Percentiles rank a stretch among this genome's conserved stretches.
Evolutionary conservation across 2,113 vertebrate genomes (phyloP).

Genomic region (Saccopteryx leptura): DNA sequence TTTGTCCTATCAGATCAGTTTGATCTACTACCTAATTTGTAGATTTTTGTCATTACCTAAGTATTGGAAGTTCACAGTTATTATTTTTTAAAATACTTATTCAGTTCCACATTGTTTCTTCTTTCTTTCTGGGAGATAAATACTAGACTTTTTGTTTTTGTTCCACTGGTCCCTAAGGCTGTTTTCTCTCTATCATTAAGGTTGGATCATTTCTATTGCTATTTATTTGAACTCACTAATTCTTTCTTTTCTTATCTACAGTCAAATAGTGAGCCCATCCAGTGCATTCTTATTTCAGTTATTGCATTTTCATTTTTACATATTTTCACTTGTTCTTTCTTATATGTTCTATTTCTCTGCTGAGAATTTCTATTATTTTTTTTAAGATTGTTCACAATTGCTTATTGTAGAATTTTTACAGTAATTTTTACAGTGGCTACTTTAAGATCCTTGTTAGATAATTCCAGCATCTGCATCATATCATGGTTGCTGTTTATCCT

Average conservation of each 20-base stretch:
- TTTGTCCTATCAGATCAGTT: neutral
- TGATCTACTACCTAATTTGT: neutral
- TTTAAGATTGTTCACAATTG: slow-evolving; percentile 1
- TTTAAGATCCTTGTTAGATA: neutral
- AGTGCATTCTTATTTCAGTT: neutral
- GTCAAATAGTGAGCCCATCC: neutral
- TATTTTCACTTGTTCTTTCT: neutral
- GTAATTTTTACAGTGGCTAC: neutral
- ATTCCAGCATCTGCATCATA: neutral
- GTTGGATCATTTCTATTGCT: neutral
- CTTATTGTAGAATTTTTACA: neutral
- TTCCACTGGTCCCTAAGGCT: neutral
- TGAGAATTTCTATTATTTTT: neutral
- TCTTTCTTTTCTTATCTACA: neutral
- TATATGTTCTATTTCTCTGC: neutral
- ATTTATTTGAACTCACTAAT: neutral
- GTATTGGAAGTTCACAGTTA: neutral
- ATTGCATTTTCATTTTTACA: neutral
- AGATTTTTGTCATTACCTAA: neutral
- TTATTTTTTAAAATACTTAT: neutral
- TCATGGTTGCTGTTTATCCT: neutral
- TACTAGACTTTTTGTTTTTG: neutral
- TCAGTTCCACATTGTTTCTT: neutral
- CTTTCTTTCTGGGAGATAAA: neutral
- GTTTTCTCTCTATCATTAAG: neutral